These are phyloP conservation scores for Elaeidobius kamerunicus DNA, from an alignment of 2,888 invertebrate genomes.

Conservation along the genomic window DNA sequence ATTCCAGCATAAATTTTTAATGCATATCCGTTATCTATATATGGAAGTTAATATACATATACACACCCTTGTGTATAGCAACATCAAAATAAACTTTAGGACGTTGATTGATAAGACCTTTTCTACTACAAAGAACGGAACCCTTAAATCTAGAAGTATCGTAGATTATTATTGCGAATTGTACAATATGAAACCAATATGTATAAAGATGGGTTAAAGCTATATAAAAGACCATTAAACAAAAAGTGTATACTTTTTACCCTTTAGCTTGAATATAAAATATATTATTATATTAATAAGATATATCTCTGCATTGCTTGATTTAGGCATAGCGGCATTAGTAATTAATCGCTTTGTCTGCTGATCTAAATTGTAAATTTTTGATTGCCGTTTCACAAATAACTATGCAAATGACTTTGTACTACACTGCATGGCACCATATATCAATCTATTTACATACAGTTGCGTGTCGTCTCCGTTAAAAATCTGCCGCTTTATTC, in stretches of 20 bases:
- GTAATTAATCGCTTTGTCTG: slow-evolving; percentile 38
- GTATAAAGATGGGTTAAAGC: not conserved
- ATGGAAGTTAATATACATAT: too few relatives aligned
- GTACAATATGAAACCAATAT: not conserved
- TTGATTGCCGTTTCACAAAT: slow-evolving; percentile 38
- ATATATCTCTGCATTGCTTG: slow-evolving; percentile 18
- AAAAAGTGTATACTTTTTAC: not conserved
- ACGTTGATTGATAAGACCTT: too few relatives aligned
- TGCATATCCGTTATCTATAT: too few relatives aligned
- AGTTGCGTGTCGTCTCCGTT: slow-evolving; percentile 32
- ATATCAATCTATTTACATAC: slow-evolving; percentile 35
- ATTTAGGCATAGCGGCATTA: slow-evolving; percentile 23
- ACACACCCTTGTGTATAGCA: too few relatives aligned
- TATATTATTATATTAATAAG: slow-evolving; percentile 3
- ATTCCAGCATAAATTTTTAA: too few relatives aligned
- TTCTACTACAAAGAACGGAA: too few relatives aligned
- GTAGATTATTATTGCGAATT: too few relatives aligned
- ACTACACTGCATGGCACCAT: slow-evolving; percentile 29
- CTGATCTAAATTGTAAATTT: slow-evolving; percentile 42
- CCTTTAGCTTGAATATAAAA: not conserved
- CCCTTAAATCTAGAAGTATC: too few relatives aligned
- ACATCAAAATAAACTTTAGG: too few relatives aligned
- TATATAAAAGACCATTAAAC: not conserved
- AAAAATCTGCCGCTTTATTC: slow-evolving; percentile 23
- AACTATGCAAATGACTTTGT: slow-evolving; percentile 39